Evolutionary conservation across 2,888 invertebrate species (phyloP).

Genomic region (Lasioglossum lativentre): DNA sequence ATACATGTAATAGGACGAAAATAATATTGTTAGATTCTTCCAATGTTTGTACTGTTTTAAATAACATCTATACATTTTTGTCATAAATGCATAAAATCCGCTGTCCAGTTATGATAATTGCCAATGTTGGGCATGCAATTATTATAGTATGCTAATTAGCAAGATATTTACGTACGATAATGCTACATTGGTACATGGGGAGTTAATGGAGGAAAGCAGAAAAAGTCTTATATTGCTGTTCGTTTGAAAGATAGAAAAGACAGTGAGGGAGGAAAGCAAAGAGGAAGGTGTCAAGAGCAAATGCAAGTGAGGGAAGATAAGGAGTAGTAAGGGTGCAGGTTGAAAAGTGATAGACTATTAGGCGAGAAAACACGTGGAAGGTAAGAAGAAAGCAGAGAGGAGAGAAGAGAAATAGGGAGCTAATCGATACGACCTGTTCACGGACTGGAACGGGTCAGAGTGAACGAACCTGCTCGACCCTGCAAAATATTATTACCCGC

Average conservation of each 20-base stretch:
- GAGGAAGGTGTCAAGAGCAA: conserved; percentile 45
- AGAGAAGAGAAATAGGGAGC: conserved; percentile 56
- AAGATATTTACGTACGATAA: too few relatives aligned
- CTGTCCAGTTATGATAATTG: too few relatives aligned
- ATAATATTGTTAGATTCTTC: too few relatives aligned
- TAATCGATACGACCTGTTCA: conserved; percentile 78
- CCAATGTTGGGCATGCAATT: too few relatives aligned
- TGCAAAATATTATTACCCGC: conserved; percentile 83
- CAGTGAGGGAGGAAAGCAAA: background rate
- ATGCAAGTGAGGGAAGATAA: conserved; percentile 20
- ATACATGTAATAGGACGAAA: too few relatives aligned
- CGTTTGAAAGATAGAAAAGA: background rate
- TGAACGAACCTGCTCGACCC: conserved; percentile 81
- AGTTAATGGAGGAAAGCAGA: background rate
- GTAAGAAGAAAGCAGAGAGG: conserved; percentile 41
- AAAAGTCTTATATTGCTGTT: background rate
- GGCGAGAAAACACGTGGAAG: conserved; percentile 52
- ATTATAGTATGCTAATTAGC: too few relatives aligned
- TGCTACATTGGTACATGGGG: too few relatives aligned
- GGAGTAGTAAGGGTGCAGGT: conserved; percentile 14
- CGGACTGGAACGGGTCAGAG: conserved; percentile 74
- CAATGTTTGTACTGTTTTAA: too few relatives aligned
- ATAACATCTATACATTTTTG: too few relatives aligned
- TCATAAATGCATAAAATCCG: too few relatives aligned
- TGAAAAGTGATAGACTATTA: conserved; percentile 59